These are phyloP conservation scores for Pipistrellus pipistrellus DNA, from an alignment of 2,797 vertebrate species.

Conservation along the genomic window DNA sequence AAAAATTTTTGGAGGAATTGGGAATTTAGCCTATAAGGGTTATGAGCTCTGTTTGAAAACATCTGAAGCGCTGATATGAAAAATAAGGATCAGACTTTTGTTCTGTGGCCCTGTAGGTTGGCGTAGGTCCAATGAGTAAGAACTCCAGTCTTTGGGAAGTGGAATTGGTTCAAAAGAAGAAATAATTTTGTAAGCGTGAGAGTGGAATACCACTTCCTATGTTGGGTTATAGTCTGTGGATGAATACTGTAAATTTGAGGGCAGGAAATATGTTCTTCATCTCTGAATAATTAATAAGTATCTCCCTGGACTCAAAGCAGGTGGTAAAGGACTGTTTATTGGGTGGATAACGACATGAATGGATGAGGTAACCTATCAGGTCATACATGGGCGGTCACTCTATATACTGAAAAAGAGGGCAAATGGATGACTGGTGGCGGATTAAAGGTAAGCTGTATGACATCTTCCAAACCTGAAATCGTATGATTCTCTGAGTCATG, in stretches of 20 bases:
- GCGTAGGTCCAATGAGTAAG: neutral
- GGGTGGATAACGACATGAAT: neutral
- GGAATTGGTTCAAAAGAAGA: constrained; percentile 34
- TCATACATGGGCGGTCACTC: neutral
- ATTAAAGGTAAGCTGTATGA: neutral
- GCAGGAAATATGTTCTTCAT: neutral
- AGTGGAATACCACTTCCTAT: neutral
- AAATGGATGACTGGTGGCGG: neutral
- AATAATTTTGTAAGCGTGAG: neutral
- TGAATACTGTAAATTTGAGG: neutral
- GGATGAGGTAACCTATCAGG: neutral
- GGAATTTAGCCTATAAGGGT: neutral
- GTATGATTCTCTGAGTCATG: neutral
- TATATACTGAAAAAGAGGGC: neutral
- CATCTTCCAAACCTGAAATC: neutral
- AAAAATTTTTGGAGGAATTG: constrained; percentile 6
- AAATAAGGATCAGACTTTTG: constrained; percentile 40
- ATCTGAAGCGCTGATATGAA: neutral
- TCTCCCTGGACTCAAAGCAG: neutral
- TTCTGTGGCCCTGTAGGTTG: neutral
- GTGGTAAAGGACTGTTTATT: neutral
- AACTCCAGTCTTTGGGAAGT: neutral
- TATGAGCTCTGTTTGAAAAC: neutral
- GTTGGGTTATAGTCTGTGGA: neutral
- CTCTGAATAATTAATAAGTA: constrained; percentile 12